These are phyloP conservation scores for Glossophaga mutica DNA, from an alignment of 2,797 vertebrate genomes.

Conservation along the genomic window DNA sequence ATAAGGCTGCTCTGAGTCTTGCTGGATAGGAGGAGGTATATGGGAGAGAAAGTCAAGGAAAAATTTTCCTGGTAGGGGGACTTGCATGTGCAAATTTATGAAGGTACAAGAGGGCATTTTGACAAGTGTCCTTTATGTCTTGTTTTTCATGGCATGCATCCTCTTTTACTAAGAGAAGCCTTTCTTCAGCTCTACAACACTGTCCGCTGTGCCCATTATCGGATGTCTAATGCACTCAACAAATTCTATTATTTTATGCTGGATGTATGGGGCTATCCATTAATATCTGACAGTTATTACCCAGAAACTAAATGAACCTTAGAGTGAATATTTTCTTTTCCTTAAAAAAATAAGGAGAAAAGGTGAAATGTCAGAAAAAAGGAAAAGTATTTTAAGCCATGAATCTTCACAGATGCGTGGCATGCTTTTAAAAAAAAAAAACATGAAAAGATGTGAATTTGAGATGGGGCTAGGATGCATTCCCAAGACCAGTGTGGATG, in stretches of 20 bases:
- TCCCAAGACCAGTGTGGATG: conserved; percentile 16
- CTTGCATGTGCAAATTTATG: background rate
- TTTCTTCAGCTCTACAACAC: conserved; percentile 47
- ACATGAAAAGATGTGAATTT: conserved; percentile 70
- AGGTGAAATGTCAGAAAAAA: conserved; percentile 68
- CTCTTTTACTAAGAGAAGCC: conserved; percentile 36
- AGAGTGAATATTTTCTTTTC: conserved; percentile 78
- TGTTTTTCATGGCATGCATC: conserved; percentile 58
- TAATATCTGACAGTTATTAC: conserved; percentile 79
- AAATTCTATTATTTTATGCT: conserved; percentile 76
- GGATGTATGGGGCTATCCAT: conserved; percentile 74
- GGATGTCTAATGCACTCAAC: conserved; percentile 68
- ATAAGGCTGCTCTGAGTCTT: background rate
- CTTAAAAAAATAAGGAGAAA: conserved; percentile 77
- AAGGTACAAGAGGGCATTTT: conserved; percentile 42
- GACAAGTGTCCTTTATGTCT: conserved; percentile 54
- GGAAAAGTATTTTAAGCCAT: conserved; percentile 67
- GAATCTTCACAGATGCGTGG: conserved; percentile 73
- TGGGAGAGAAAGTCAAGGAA: background rate
- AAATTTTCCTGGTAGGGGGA: background rate
- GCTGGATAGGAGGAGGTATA: background rate
- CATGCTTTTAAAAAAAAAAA: conserved; percentile 50
- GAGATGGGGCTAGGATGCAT: conserved; percentile 64
- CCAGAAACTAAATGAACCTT: conserved; percentile 78
- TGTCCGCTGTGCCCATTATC: conserved; percentile 60